Percentiles rank a stretch among this genome's conserved stretches.
phyloP scores from a whole-genome alignment of 2,113 vertebrate species.

The Bubo blakistoni region DNA sequence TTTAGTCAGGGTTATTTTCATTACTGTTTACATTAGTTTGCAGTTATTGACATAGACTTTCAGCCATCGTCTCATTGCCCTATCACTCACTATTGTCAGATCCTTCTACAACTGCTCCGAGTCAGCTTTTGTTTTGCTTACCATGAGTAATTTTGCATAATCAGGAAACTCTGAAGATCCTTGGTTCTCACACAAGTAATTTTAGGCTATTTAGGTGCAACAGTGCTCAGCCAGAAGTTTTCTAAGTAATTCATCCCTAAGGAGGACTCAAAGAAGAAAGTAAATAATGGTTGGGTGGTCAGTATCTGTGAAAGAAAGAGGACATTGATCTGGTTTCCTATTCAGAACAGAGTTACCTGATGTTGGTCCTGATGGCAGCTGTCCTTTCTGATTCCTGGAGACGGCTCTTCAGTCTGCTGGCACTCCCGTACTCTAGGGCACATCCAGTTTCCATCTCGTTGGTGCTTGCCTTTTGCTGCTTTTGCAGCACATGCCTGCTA shows the following conservation, averaged over 20 bases:
- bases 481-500: not conserved
- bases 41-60: not conserved
- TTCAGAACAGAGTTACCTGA: not conserved
- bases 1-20: not conserved
- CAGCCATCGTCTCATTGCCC: not conserved
- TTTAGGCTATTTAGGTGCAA: not conserved
- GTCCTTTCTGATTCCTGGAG: not conserved
- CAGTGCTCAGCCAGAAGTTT: not conserved
- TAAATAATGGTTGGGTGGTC: not conserved
- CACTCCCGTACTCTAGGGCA: rapidly evolving
- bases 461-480: not conserved
- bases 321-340: not conserved
- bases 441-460: not conserved
- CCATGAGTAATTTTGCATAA: not conserved
- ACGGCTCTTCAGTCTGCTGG: not conserved
- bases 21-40: not conserved
- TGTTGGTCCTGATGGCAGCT: not conserved
- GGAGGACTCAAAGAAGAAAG: not conserved
- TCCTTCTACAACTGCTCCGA: not conserved
- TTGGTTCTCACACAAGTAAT: not conserved
- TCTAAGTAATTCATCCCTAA: not conserved
- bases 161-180: not conserved
- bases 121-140: not conserved
- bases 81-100: not conserved
- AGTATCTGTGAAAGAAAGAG: not conserved